Conservation (phyloP, 2,113 vertebrate species). For the Pluvialis apricaria region DNA sequence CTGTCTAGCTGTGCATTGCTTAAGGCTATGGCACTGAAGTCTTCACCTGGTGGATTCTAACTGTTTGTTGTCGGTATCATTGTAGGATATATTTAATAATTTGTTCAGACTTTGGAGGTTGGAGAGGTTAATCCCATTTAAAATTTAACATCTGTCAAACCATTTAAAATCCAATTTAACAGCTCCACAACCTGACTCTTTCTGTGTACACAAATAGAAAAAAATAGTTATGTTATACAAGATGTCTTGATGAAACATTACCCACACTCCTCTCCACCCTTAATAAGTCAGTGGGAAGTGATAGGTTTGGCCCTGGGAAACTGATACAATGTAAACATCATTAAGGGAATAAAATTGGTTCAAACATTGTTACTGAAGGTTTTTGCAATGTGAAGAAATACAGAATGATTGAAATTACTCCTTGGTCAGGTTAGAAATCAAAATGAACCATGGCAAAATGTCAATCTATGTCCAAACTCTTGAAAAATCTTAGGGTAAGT, state of each 20-base stretch:
- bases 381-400: constrained; percentile 33
- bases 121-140: constrained; percentile 67
- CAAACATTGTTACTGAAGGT: constrained; percentile 14
- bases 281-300: constrained; percentile 43
- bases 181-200: constrained; percentile 41
- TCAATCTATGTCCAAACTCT: neutral
- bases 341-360: constrained; percentile 53
- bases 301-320: constrained; percentile 41
- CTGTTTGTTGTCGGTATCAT: neutral
- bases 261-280: neutral
- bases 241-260: constrained; percentile 63
- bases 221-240: constrained; percentile 38
- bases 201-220: constrained; percentile 28
- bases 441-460: neutral
- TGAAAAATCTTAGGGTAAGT: neutral
- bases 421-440: neutral
- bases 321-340: constrained; percentile 7
- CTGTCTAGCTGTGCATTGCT: constrained; percentile 7
- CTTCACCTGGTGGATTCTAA: constrained; percentile 7
- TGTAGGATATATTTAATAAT: constrained; percentile 20
- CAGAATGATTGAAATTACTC: constrained; percentile 49
- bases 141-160: constrained; percentile 52
- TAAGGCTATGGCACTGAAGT: neutral
- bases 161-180: constrained; percentile 59
- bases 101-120: constrained; percentile 20